Conservation (phyloP, 2,888 invertebrate species). For the Trissoscelio sp. region DNA sequence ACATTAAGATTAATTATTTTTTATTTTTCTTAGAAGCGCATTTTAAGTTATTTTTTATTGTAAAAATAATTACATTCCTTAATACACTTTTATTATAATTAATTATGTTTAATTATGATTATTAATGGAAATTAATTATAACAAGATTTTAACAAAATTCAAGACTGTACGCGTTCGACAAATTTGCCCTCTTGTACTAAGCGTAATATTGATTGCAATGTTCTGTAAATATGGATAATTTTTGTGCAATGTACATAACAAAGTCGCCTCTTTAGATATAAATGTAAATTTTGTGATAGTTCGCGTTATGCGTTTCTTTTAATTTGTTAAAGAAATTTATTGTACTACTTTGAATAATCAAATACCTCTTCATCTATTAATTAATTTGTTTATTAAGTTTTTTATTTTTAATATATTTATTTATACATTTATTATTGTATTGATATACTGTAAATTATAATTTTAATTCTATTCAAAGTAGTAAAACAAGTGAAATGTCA, state of each 20-base stretch:
- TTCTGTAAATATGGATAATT: conserved; percentile 29
- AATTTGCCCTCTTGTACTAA: conserved; percentile 15
- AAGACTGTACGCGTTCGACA: background rate
- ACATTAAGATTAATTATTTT: too few species aligned
- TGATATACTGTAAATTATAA: too few species aligned
- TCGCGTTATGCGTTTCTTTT: background rate
- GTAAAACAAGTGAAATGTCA: background rate
- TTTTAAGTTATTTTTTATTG: too few species aligned
- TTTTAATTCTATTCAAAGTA: too few species aligned
- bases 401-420: background rate
- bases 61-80: too few species aligned
- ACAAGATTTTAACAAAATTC: background rate
- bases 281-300: background rate
- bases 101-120: too few species aligned
- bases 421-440: too few species aligned
- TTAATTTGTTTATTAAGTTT: too few species aligned
- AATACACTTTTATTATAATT: background rate
- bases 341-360: background rate
- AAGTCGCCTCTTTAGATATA: conserved; percentile 4
- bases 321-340: background rate
- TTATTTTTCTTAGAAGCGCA: too few species aligned
- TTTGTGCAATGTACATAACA: conserved; percentile 35
- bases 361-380: background rate
- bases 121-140: background rate
- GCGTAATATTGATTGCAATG: conserved; percentile 7